Base-by-base conservation (phyloP, 2,797 vertebrate genomes). In the Leptatherina wallacei region DNA sequence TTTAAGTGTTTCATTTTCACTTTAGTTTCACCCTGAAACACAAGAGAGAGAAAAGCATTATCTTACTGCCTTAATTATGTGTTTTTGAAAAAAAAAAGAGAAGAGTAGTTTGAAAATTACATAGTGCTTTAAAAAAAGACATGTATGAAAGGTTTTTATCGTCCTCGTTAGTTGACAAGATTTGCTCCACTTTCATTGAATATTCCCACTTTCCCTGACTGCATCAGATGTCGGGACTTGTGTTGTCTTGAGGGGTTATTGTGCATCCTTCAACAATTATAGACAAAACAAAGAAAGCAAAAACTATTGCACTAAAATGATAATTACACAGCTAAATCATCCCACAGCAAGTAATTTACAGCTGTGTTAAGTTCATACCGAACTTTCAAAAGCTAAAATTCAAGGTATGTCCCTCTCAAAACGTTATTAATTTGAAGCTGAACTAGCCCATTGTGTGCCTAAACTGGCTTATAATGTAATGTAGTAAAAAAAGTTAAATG, bases 1-100 rank as follows among this genome's bases (percentile, higher is more conserved):
- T 65, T 85, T 12, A 91, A 57, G 68, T 40, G 11, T 52, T 61
- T 73, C 93, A 93, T 94, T 58, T 71, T 55, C 32, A 14, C 29
- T 18, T 71, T 35, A 22, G 30, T 27, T 60, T 81, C 65, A 42
- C 60, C 74, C 85, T 93, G 76, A 74, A 90, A 90, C 27, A 81
- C 29, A 84, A 40, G 32, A 78, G 2, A 85, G 12, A 73, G 42
- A 10, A 73, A 11, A 74, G 27, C 1, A 30, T 70, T 6, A 27
- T 42, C 71, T 27, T 4, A 20, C 9, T 56, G 18, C 6, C 35
- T 32, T 0, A 54, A n/a, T 55, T 49, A 51, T 61, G 40, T 40
- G 14, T 57, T 14, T 16, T 55, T 42, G 3, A 14, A 42, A 42
- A 16, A 16, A 2, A 16, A 42, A 18, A 44, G 16, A 32, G 32